Percentiles rank a stretch among this genome's conserved stretches.
Conservation (phyloP, 2,113 vertebrate genomes). For the Ptyas mucosa region DNA sequence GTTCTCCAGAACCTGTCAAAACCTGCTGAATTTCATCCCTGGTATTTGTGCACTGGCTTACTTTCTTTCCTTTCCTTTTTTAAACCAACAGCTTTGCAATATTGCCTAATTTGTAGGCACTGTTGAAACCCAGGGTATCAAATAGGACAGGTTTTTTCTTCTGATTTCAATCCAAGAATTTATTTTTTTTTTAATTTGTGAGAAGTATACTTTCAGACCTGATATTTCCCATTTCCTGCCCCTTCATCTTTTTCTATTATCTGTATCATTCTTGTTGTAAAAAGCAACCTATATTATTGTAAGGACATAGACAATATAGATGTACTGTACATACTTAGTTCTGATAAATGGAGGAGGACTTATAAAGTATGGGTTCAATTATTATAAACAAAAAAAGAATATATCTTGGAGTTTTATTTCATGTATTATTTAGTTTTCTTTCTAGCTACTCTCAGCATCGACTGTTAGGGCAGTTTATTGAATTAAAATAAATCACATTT, state of each 20-base stretch:
- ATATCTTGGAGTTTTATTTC: not conserved
- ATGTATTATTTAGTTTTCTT: not conserved
- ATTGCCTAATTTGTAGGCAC: not conserved
- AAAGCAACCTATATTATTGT: not conserved
- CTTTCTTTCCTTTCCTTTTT: not conserved
- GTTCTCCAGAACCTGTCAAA: too few species aligned
- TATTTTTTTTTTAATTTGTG: not conserved
- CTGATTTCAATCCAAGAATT: not conserved
- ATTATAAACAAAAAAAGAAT: not conserved
- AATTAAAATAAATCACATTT: too few species aligned
- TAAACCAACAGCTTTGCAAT: not conserved
- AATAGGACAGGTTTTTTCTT: not conserved
- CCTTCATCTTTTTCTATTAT: not conserved
- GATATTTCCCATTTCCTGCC: too few species aligned
- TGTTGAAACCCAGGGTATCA: not conserved
- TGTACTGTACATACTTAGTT: not conserved
- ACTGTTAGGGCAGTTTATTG: not conserved
- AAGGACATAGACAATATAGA: not conserved
- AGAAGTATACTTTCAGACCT: not conserved
- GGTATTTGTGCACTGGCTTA: not conserved
- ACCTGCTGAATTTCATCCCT: too few species aligned
- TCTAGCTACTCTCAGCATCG: not conserved
- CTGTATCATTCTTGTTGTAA: not conserved
- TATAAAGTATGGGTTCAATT: not conserved
- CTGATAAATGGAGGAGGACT: not conserved